Evolutionary conservation across 2,797 vertebrate genomes (phyloP).

Genomic region (Chrysocyon brachyurus): DNA sequence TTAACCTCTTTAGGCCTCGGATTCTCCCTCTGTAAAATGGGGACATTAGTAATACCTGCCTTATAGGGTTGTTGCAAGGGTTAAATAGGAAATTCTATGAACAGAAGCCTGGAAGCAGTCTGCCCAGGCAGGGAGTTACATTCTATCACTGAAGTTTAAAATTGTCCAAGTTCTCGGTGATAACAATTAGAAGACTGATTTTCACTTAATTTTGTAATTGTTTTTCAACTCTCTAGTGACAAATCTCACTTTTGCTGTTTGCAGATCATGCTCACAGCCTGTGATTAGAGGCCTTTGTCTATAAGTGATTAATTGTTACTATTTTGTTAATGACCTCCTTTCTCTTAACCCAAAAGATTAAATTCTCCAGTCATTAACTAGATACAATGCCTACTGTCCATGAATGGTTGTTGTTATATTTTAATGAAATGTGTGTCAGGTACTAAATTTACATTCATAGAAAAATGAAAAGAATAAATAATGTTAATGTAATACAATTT

Average conservation of each 20-base stretch:
- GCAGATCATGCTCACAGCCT: background rate
- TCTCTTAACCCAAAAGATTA: background rate
- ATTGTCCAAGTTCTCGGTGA: background rate
- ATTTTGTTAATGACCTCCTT: background rate
- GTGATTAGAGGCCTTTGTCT: background rate
- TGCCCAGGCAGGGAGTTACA: background rate
- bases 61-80: background rate
- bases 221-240: constrained; percentile 23
- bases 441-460: constrained; percentile 14
- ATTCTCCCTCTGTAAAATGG: background rate
- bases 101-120: background rate
- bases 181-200: background rate
- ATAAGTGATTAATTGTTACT: background rate
- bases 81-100: background rate
- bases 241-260: background rate
- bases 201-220: constrained; percentile 53
- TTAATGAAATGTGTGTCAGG: constrained; percentile 22
- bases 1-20: background rate
- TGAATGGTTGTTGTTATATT: background rate
- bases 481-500: background rate
- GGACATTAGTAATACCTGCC: background rate
- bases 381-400: background rate
- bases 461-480: constrained; percentile 36
- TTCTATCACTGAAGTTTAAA: constrained; percentile 17
- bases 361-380: background rate